A percentile compares a stretch with the other conserved stretches of the same genome.
Evolutionary conservation across 2,888 invertebrate genomes (phyloP).

Genomic region (Anodontia alba): DNA sequence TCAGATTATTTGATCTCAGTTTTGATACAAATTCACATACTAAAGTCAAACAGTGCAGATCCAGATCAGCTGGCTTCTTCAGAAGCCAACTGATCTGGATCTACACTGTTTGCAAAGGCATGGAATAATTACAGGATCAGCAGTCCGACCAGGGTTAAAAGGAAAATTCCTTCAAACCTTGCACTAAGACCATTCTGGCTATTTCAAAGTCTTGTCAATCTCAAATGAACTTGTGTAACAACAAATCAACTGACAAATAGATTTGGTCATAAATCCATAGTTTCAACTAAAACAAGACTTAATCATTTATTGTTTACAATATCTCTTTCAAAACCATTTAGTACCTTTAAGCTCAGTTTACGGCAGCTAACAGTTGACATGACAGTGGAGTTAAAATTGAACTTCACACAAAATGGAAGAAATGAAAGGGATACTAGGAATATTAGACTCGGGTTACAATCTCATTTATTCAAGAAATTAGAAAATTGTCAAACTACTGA

Average conservation of each 20-base stretch:
- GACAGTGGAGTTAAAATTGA: not conserved
- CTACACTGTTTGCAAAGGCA: too few species aligned
- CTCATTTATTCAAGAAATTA: conserved; percentile 9
- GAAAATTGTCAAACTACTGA: not conserved
- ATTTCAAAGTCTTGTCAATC: conserved; percentile 60
- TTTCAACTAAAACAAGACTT: conserved; percentile 40
- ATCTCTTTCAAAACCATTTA: conserved; percentile 3
- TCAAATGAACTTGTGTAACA: conserved; percentile 54
- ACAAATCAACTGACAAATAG: conserved; percentile 54
- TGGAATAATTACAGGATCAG: too few species aligned
- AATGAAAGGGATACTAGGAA: not conserved
- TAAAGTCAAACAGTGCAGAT: too few species aligned
- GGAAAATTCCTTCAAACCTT: too few species aligned
- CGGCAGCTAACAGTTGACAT: not conserved
- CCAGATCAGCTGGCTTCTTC: too few species aligned
- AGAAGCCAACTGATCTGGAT: too few species aligned
- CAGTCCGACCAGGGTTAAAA: too few species aligned
- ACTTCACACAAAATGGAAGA: not conserved
- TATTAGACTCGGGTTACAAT: not conserved
- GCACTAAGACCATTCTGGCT: not conserved
- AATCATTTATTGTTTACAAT: not conserved
- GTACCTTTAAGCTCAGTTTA: not conserved
- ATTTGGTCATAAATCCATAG: conserved; percentile 51
- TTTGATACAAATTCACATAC: too few species aligned
- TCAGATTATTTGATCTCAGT: too few species aligned